Percentiles rank a stretch among this genome's conserved stretches.
These are phyloP conservation scores for Nasua narica DNA, from an alignment of 2,797 vertebrate species.

Conservation along the genomic window DNA sequence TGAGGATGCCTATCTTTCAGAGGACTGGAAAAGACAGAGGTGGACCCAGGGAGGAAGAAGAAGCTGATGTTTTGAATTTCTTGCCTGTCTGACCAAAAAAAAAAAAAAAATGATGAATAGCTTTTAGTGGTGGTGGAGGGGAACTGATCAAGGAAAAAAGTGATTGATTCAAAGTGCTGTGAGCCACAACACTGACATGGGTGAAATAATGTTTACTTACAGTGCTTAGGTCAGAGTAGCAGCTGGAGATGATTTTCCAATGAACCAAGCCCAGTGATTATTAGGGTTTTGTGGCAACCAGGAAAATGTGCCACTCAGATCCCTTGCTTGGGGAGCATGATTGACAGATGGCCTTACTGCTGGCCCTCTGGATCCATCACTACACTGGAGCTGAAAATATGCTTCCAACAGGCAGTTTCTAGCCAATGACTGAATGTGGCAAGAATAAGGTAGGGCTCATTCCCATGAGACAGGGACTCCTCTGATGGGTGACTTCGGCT, in stretches of 20 bases:
- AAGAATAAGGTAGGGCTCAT: background rate
- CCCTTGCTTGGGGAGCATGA: background rate
- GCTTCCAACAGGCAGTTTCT: background rate
- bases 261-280: background rate
- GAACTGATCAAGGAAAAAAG: background rate
- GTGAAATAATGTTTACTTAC: slow-evolving; percentile 33
- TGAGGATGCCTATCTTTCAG: background rate
- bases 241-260: slow-evolving; percentile 18
- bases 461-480: background rate
- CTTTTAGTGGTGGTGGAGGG: background rate
- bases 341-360: background rate
- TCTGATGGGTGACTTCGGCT: background rate
- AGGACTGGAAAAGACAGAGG: background rate
- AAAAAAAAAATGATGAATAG: background rate
- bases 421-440: background rate
- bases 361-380: background rate
- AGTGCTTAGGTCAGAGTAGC: background rate
- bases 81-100: background rate
- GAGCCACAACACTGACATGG: background rate
- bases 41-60: background rate
- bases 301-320: background rate
- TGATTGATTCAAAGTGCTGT: background rate
- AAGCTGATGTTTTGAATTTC: background rate
- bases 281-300: background rate
- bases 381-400: background rate